Conservation (phyloP, 1,140 invertebrate species). For the Scaptomyza montana region DNA sequence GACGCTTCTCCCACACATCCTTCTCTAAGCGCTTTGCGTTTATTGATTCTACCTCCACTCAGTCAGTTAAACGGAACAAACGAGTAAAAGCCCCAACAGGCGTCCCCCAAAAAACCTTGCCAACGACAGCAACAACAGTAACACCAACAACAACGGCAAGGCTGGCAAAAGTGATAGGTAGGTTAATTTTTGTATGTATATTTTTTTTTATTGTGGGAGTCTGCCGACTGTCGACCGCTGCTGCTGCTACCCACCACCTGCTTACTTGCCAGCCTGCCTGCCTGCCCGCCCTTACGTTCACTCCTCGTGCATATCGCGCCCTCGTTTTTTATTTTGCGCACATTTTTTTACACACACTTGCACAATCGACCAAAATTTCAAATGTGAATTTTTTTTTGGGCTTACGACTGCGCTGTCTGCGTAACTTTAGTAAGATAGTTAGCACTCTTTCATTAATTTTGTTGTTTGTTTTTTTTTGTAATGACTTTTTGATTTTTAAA, state of each 20-base stretch:
- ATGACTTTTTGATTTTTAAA: conserved; percentile 58
- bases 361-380: conserved; percentile 54
- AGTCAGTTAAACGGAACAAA: conserved; percentile 16
- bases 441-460: conserved; percentile 33
- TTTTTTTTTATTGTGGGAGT: conserved; percentile 52
- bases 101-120: conserved; percentile 61
- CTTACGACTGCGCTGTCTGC: conserved; percentile 5
- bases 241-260: conserved; percentile 35
- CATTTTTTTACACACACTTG: conserved; percentile 73
- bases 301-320: conserved; percentile 74
- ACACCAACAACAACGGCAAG: conserved; percentile 39
- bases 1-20: conserved; percentile 2
- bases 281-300: conserved; percentile 20
- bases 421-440: neutral
- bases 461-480: conserved; percentile 32
- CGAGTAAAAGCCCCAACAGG: conserved; percentile 49
- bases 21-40: conserved; percentile 67
- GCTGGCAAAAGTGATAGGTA: conserved; percentile 67
- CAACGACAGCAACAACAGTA: conserved; percentile 29
- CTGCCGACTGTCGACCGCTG: conserved; percentile 40
- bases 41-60: conserved; percentile 63
- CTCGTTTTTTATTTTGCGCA: conserved; percentile 79
- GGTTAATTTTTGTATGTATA: conserved; percentile 78
- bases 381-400: conserved; percentile 29
- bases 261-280: neutral